Evolutionary conservation across 1,140 invertebrate genomes (phyloP), one percentile per base, ranked within the genome.

Genomic region (Reticulitermes speratus): DNA sequence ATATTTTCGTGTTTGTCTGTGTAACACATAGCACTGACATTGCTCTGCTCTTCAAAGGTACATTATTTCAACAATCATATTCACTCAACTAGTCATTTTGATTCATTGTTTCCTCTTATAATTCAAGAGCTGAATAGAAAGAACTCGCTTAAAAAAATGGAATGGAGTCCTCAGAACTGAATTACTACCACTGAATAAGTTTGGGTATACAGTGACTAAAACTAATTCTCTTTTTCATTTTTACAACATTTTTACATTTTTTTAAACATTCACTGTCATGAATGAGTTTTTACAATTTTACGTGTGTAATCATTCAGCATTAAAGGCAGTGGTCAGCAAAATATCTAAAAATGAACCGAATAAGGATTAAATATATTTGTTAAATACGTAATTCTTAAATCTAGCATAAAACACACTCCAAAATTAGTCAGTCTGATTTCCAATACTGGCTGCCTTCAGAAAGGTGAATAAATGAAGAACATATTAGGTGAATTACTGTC

Each of bases 301-400:
- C 30, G 65, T 75, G 65, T 75, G 65, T 75, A 75, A 75, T 75
- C 65, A 75, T 30, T 75, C 65, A 75, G 65, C 65, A 75, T 30
- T 30, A 75, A n/a, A 75, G 65, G 65, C 65, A 75, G n/a, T 30
- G 65, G 65, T 16, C 14, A 30, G 65, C 65, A 14, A 75, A 75
- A 30, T 16, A 30, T 75, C 65, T 75, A 30, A 75, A 75, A 75
- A 75, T 11, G 3, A 75, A 75, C 59, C 8, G 21, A 21, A 30
- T 75, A 75, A 75, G 65, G 65, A 75, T 25, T 75, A 75, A 75
- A 75, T n/a, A 75, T 65, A 30, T 75, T 30, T 75, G 25, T 30
- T 25, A 75, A n/a, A 75, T 11, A 75, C 65, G 30, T 21, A n/a
- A 30, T 8, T 11, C n/a, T 75, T 25, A 7, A 11, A n/a, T 75